Evolutionary conservation across 2,797 vertebrate genomes (phyloP), one percentile per base, ranked within the genome.

Genomic region (Alfaro cultratus): DNA sequence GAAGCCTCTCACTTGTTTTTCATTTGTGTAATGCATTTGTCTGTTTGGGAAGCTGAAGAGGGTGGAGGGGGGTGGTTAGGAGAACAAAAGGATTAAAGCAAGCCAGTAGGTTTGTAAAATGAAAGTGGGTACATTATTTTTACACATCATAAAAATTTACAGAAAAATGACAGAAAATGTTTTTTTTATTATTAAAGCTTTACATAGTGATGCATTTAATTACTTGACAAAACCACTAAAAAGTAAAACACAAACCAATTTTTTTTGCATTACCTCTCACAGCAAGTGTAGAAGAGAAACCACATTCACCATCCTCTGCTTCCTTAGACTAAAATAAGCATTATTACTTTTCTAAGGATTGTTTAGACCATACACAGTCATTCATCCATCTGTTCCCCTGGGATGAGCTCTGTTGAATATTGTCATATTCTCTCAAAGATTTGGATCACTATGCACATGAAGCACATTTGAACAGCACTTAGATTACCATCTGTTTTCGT

Each of bases 1-100:
- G 53, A 43, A 77, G 78, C 82, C 88, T 87, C 80, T 83, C 88
- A 89, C 85, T 93, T 93, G 96, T 96, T 97, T 97, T 97, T 97
- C 96, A 98, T 98, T 96, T 97, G 95, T 92, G 94, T 98, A 99
- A 99, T 98, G 97, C 95, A 95, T 96, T 94, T 95, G 95, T 92
- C 94, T 97, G 96, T 97, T 96, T 97, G 96, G 96, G 96, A 96
- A 89, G 75, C 47, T 53, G 76, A 45, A 70, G 39, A 41, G 68
- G 46, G 60, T 8, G 23, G 51, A 53, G 4, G 29, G 12, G 29
- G 60, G 29, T 31, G 15, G 57, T 62, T 82, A 51, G 74, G 71
- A 74, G 73, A 76, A 46, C 15, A 76, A 84, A 81, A 86, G 87
- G 90, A 91, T 94, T 93, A 93, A 74, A 89, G 57, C 15, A 41